Conservation (phyloP, 1,140 invertebrate genomes). For the Euschistus heros region DNA sequence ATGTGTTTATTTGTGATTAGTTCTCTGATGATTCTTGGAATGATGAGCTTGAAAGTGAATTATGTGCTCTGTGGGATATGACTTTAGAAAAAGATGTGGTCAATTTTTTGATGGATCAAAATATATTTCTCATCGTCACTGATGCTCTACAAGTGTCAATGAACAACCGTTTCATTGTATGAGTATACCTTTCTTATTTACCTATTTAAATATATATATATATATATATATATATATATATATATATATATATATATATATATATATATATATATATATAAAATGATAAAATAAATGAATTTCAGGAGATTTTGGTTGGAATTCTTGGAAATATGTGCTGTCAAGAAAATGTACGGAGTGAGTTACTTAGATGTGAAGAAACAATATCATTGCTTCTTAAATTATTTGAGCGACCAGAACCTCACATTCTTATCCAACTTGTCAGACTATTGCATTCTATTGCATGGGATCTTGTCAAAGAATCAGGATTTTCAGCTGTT, state of each 20-base stretch:
- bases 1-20: slow-evolving; percentile 13
- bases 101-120: slow-evolving; percentile 49
- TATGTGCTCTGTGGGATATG: slow-evolving; percentile 70
- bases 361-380: slow-evolving; percentile 37
- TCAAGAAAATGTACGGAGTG: slow-evolving; percentile 38
- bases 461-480: slow-evolving; percentile 37
- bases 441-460: slow-evolving; percentile 49
- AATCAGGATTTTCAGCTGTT: slow-evolving; percentile 33
- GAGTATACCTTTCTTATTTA: too few species aligned
- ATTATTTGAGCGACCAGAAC: slow-evolving; percentile 15
- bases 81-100: slow-evolving; percentile 58
- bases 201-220: too few species aligned
- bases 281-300: too few species aligned
- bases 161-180: slow-evolving; percentile 41
- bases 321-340: slow-evolving; percentile 62
- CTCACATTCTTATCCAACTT: slow-evolving; percentile 45
- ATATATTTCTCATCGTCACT: slow-evolving; percentile 47
- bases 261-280: too few species aligned
- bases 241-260: too few species aligned
- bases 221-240: too few species aligned
- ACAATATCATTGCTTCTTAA: slow-evolving; percentile 44
- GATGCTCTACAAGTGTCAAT: slow-evolving; percentile 38
- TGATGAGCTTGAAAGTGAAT: slow-evolving; percentile 49
- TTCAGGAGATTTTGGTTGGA: slow-evolving; percentile 56
- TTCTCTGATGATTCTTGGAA: slow-evolving; percentile 39